Base-by-base conservation (phyloP, 2,797 vertebrate species). In the Leptodactylus fallax region DNA sequence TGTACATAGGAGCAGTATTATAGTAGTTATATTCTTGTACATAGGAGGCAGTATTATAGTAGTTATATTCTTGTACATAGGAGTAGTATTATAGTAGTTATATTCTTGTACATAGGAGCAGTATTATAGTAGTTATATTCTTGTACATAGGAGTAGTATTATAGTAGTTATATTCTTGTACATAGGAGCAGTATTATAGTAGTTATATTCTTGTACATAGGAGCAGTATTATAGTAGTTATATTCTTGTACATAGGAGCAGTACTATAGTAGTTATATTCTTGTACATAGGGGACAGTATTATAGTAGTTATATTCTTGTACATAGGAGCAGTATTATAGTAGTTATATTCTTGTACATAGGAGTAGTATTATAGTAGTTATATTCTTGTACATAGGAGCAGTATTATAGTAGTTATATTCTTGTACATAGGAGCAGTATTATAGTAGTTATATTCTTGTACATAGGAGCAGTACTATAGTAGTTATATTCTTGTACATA, bases 181-280 rank as follows among this genome's bases (percentile, higher is more conserved):
- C 17, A 60, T 60, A 60, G 58, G 58, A 60, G 60, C 60, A 61
- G 60, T 61, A 61, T 61, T 61, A 61, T 61, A 61, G 60, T 61
- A 61, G 60, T 61, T 61, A 61, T 61, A 61, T 61, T 61, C 60
- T 65, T 65, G 63, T 65, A 65, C 23, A 65, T 65, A 65, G 63
- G 61, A 21, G 23, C n/a, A 65, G 63, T 65, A 65, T 65, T 65
- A 65, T 65, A 65, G 63, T 65, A 65, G 63, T 65, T 65, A 65
- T 65, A 65, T 65, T 65, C 65, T 16, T 69, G 23, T 69, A 69
- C 16, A 69, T 69, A 69, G 25, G 65, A 8, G 65, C 23, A 69
- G 63, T 65, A 65, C 23, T 65, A 65, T 65, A 65, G 61, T 65
- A 65, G 63, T 65, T 65, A 65, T 65, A 65, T 65, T 65, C 63